Evolutionary conservation across 1,140 invertebrate species (phyloP).

Genomic region (Aphaenogaster rudis): DNA sequence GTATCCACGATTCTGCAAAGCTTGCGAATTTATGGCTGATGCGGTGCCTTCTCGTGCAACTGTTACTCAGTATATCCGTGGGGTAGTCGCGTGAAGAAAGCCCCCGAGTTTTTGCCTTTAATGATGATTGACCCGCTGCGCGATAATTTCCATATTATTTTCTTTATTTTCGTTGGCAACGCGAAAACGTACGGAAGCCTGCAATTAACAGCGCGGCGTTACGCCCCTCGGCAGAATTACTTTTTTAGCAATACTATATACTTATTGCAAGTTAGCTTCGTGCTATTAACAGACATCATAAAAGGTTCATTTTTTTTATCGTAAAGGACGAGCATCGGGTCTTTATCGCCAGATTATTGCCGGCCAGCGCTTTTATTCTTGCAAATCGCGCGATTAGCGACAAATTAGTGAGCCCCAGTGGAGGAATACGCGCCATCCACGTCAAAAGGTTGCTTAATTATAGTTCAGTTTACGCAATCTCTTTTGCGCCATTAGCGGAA

Average conservation of each 20-base stretch:
- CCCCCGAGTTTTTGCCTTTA: conserved; percentile 36
- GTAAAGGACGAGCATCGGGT: not conserved
- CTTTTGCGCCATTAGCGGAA: conserved; percentile 48
- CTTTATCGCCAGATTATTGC: conserved; percentile 54
- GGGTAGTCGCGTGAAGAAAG: conserved; percentile 24
- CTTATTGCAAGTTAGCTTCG: not conserved
- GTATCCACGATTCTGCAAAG: not conserved
- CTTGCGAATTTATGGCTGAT: not conserved
- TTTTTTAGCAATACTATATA: not conserved
- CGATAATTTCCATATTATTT: conserved; percentile 53
- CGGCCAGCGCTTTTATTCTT: conserved; percentile 15
- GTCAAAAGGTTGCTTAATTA: conserved; percentile 50
- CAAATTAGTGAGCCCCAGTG: conserved; percentile 17
- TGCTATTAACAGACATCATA: conserved; percentile 22
- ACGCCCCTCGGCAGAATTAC: conserved; percentile 33
- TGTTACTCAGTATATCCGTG: conserved; percentile 16
- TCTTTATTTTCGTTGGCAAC: conserved; percentile 12
- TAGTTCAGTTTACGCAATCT: conserved; percentile 40
- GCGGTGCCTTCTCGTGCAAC: not conserved
- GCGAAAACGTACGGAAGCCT: not conserved
- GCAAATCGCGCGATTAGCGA: conserved; percentile 46
- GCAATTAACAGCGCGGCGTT: conserved; percentile 20
- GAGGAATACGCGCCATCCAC: conserved; percentile 21
- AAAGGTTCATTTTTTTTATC: not conserved
- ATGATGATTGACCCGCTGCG: conserved; percentile 44